Conservation (phyloP, 2,888 invertebrate species). For the Gymnosoma rotundatum region DNA sequence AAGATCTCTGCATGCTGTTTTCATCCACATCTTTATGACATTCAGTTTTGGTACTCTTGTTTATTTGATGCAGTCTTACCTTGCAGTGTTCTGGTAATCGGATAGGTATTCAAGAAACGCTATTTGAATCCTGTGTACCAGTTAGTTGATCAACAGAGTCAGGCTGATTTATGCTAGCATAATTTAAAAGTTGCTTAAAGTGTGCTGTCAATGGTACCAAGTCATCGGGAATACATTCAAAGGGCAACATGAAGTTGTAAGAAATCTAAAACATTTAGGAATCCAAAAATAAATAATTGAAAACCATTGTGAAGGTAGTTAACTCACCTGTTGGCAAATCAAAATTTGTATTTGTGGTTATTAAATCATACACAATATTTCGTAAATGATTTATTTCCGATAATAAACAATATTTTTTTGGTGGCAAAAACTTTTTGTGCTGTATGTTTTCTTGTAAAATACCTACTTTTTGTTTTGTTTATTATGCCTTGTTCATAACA, state of each 20-base stretch:
- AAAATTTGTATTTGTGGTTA: too few species aligned
- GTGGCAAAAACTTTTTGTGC: too few species aligned
- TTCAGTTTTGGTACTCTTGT: constrained; percentile 82
- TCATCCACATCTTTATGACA: constrained; percentile 95
- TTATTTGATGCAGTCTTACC: constrained; percentile 82
- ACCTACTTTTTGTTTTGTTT: too few species aligned
- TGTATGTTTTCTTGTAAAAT: too few species aligned
- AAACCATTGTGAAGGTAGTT: neutral
- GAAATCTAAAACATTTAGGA: constrained; percentile 86
- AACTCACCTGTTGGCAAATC: constrained; percentile 93
- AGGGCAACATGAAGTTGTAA: constrained; percentile 94
- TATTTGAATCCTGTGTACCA: constrained; percentile 96
- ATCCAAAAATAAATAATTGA: neutral
- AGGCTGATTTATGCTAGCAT: constrained; percentile 92
- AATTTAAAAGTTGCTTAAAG: constrained; percentile 95
- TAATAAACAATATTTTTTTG: too few species aligned
- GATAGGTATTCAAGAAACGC: constrained; percentile 97
- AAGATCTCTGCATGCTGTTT: constrained; percentile 92
- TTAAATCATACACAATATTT: too few species aligned
- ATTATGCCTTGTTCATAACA: too few species aligned
- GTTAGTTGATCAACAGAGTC: constrained; percentile 99
- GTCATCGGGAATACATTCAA: constrained; percentile 97
- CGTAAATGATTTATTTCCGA: too few species aligned
- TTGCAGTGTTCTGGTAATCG: constrained; percentile 94
- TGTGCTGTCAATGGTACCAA: constrained; percentile 97